These are phyloP conservation scores for Choristoneura rosaceana DNA, from an alignment of 2,888 invertebrate species.

Conservation along the genomic window DNA sequence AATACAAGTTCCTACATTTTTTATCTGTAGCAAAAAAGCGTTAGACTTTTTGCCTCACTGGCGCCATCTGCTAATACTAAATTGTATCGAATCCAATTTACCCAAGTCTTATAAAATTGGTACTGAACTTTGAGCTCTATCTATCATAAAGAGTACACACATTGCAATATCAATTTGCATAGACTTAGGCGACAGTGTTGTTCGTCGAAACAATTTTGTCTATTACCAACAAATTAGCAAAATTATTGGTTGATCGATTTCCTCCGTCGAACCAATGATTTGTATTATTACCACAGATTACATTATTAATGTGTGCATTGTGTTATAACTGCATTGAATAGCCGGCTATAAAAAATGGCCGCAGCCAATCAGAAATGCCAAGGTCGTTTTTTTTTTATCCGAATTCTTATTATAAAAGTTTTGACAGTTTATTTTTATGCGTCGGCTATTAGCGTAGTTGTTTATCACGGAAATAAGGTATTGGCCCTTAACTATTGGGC, in stretches of 20 bases:
- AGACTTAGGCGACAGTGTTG: no score
- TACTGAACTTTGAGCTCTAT: no score
- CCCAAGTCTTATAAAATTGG: no score
- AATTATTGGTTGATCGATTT: background rate
- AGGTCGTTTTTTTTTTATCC: constrained; percentile 31
- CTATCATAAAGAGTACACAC: no score
- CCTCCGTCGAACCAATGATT: background rate
- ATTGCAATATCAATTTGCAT: no score
- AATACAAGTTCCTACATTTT: background rate
- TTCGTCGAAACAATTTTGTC: background rate
- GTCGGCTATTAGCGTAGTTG: background rate
- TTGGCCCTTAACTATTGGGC: background rate
- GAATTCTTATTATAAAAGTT: constrained; percentile 23
- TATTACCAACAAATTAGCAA: no score
- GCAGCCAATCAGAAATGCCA: constrained; percentile 27
- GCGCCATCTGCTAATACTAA: constrained; percentile 1
- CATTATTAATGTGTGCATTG: constrained; percentile 26
- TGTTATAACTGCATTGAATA: constrained; percentile 22
- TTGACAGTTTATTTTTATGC: constrained; percentile 14
- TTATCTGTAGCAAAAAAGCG: background rate
- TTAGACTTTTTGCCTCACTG: background rate
- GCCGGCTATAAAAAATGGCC: constrained; percentile 23
- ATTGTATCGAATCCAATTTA: no score
- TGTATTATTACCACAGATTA: constrained; percentile 27
- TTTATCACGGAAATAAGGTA: background rate